Conservation (phyloP, 2,113 vertebrate species). For the Scatophagus argus region DNA sequence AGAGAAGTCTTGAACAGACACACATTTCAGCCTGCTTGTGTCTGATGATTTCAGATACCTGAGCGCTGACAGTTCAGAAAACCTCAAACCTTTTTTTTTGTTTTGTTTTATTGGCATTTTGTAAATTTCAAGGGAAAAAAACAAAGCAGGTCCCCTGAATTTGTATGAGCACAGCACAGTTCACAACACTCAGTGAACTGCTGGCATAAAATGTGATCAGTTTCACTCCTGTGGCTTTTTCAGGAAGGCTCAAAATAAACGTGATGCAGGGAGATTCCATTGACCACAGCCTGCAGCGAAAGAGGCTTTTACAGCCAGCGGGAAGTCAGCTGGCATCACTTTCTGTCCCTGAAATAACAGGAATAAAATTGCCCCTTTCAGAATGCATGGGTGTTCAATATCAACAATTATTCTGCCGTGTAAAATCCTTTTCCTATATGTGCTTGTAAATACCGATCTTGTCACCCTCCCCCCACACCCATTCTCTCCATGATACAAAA, state of each 20-base stretch:
- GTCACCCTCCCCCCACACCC: neutral
- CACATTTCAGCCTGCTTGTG: constrained; percentile 49
- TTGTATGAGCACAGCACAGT: constrained; percentile 1
- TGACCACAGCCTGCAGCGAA: constrained; percentile 40
- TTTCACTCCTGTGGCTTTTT: constrained; percentile 18
- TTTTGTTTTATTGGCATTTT: too few species aligned
- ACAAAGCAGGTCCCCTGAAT: constrained; percentile 5
- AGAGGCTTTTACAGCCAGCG: constrained; percentile 39
- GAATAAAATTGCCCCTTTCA: constrained; percentile 54
- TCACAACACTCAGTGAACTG: neutral
- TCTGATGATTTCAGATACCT: constrained; percentile 42
- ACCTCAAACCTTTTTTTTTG: neutral
- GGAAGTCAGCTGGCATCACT: constrained; percentile 42
- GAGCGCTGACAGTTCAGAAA: constrained; percentile 7
- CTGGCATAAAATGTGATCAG: constrained; percentile 18
- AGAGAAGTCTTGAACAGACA: neutral
- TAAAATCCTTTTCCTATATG: constrained; percentile 62
- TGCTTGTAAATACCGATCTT: constrained; percentile 50
- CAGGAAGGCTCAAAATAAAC: constrained; percentile 29
- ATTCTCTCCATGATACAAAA: constrained; percentile 61
- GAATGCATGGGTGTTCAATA: constrained; percentile 55
- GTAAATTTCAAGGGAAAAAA: neutral
- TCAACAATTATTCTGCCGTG: constrained; percentile 59
- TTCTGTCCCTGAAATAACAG: constrained; percentile 40
- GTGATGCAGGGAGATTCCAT: constrained; percentile 24